Base-by-base conservation (phyloP, 2,113 vertebrate genomes). In the Synchiropus splendidus region DNA sequence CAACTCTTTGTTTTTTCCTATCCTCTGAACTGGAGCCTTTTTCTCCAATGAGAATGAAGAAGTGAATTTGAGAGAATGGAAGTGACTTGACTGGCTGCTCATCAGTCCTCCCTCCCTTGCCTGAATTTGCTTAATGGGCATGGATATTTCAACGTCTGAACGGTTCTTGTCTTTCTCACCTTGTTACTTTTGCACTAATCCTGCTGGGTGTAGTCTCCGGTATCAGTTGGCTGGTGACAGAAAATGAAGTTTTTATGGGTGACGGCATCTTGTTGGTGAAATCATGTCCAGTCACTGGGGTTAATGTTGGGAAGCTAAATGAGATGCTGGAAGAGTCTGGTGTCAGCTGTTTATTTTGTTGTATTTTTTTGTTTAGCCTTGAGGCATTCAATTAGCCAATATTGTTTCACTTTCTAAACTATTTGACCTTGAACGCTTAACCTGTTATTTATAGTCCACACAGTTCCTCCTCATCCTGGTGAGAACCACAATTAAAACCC, bases 51-150 rank as follows among this genome's bases (percentile, higher is more conserved):
- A 27, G 21, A 27, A 27, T 27, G 21, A 27, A 4, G 21, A 8
- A 8, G 21, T 27, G 4, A 27, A n/a, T n/a, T n/a, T n/a, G n/a
- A n/a, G n/a, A n/a, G n/a, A n/a, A 33, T 32, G 17, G 10, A 30
- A 46, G 17, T 67, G 50, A 56, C 65, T 65, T 81, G 64, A 72
- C 69, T 81, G 74, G 41, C 58, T 12, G 50, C 57, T 71, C 31
- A 64, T 69, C 62, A 67, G 54, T 30, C 34, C 53, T 58, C 39
- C 45, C 64, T 53, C 54, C 54, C 21, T 12, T 58, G 51, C 75
- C 74, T 78, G 76, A 67, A 53, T 48, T 51, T 47, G 70, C 72
- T 73, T 58, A 58, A 46, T 55, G 60, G 80, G 74, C 78, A 83
- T 80, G 78, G 70, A 67, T 62, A 58, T 51, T 61, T 51, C 66